Conservation (phyloP, 2,888 invertebrate species). For the Eupithecia pulchellata region DNA sequence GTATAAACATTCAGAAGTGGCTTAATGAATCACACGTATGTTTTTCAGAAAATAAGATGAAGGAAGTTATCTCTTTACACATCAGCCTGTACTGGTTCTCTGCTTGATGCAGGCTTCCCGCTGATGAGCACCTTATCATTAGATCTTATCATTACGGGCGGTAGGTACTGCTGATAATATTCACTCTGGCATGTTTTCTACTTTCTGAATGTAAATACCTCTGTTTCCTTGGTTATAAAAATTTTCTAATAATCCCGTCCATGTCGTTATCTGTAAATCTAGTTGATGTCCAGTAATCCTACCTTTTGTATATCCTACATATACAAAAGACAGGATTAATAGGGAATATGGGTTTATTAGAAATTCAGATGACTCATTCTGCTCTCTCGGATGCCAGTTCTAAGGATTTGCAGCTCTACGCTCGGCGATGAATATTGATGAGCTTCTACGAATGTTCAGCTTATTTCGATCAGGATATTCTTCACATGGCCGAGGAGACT, state of each 20-base stretch:
- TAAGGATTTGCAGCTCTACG: constrained; percentile 17
- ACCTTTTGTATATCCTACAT: too few relatives aligned
- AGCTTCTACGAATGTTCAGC: constrained; percentile 29
- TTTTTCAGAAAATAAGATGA: not conserved
- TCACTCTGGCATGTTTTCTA: not conserved
- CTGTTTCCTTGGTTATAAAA: not conserved
- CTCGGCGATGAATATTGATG: constrained; percentile 24
- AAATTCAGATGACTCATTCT: not conserved
- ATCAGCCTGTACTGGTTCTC: not conserved
- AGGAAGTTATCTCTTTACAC: not conserved
- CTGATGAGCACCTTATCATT: not conserved
- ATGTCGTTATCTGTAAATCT: not conserved
- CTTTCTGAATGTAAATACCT: not conserved
- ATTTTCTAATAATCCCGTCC: not conserved
- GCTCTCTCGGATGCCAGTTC: not conserved
- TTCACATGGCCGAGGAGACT: not conserved
- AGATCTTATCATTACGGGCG: not conserved
- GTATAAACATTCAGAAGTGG: constrained; percentile 33
- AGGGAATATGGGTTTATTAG: not conserved
- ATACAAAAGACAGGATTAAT: not conserved
- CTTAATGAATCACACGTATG: not conserved
- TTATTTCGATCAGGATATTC: constrained; percentile 31
- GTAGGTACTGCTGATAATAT: not conserved
- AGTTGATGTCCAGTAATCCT: too few relatives aligned
- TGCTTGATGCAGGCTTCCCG: not conserved